Evolutionary conservation across 2,113 vertebrate species (phyloP), one percentile per base, ranked within the genome.

Genomic region (Ptilorrhoa leucosticta): DNA sequence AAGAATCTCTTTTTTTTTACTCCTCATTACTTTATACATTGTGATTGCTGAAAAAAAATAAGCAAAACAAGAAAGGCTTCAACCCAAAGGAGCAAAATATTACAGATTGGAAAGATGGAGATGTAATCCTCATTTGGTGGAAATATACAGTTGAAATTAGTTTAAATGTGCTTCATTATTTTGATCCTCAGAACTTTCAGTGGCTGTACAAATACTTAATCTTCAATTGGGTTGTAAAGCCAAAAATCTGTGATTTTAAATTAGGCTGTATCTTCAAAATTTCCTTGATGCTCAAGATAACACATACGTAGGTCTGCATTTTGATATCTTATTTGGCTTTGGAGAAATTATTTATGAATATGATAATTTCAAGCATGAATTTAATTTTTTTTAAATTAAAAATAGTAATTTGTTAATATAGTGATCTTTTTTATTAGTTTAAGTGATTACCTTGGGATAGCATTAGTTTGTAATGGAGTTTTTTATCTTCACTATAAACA

Each of bases 141-240:
- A 63, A 86, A 42, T 18, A 50, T 45, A 28, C 2, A 44, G 6
- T 27, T 70, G 45, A 81, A 89, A 65, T 53, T 45, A 42, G 17
- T 78, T 89, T 44, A 73, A 53, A 61, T 84, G 10, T 8, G 2
- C 10, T 87, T 87, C 6, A 28, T 23, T 68, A 40, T 84, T 81
- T 47, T 84, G 16, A n/a, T 84, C 39, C 8, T 89, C 18, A 78
- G 23, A 78, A 37, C 27, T 73, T 80, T 70, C 22, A 48, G 17
- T 84, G 31, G 7, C 23, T 91, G 8, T 68, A 70, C 33, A 76
- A 93, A 64, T 35, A 26, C 6, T 71, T 72, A 33, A 42, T 72
- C n/a, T 76, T 79, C 17, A 42, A 0, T 11, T 60, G n/a, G 5
- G 0, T 69, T 60, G 9, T 51, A 72, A 53, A 40, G 6, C 9